Evolutionary conservation across 2,113 vertebrate species (phyloP), one percentile per base, ranked within the genome.

Genomic region (Catharus fuscescens): DNA sequence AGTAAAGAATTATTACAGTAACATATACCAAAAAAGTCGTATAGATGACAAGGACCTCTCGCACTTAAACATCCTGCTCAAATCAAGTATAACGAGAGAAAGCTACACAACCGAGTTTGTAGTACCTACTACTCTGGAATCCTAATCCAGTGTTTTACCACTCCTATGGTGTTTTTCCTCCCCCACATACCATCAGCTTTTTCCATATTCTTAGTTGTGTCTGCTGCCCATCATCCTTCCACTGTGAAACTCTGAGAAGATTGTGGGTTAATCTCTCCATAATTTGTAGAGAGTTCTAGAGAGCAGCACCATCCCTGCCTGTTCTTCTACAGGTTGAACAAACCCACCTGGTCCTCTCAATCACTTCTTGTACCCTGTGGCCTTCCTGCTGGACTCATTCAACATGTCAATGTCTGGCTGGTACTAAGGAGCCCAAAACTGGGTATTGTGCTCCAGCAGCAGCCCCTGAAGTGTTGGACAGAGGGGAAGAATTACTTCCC

Each of bases 131-230:
- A 17, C n/a, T 66, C 25, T 48, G 28, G n/a, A 34, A 92, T 61
- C 31, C 18, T 56, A 13, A 31, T 78, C 50, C 45, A 48, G 42
- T 17, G n/a, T 57, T 85, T 56, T 28, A 24, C 8, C 2, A 3
- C 4, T 74, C 4, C 45, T 44, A 1, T 18, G 8, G 13, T 2
- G 0, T 14, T 65, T 84, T 38, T 38, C 5, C 38, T 24, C 1
- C 11, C 28, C 44, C 29, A 36, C 10, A 5, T 5, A 36, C 29
- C 15, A 6, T 40, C 19, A 62, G 56, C 16, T 40, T 88, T 85
- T 74, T 48, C 21, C 28, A 13, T 36, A 12, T 70, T 61, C 24
- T 65, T n/a, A 70, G 31, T 72, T 71, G 10, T 45, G 5, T 70
- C 14, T 66, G n/a, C 40, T 70, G 24, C 11, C 31, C 6, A 7